Conservation (phyloP, 2,113 vertebrate species). For the Indicator maculatus region DNA sequence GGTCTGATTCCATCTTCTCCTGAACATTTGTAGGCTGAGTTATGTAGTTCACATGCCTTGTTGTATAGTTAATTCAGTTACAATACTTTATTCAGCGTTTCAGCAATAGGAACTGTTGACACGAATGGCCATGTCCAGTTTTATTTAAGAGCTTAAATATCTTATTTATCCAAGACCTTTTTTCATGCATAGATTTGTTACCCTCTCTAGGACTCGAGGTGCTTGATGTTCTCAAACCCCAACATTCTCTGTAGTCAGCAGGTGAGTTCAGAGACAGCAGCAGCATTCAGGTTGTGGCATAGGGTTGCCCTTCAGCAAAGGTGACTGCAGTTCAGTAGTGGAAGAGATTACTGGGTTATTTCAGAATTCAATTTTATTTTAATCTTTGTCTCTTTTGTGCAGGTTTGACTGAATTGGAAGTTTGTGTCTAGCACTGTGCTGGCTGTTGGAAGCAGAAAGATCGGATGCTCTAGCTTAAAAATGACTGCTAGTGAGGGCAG, state of each 20-base stretch:
- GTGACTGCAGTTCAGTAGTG: not conserved
- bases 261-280: not conserved
- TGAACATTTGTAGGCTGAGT: not conserved
- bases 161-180: not conserved
- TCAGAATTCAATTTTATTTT: not conserved
- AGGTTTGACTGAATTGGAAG: not conserved
- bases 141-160: not conserved
- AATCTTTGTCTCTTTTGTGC: not conserved
- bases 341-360: not conserved
- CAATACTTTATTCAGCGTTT: constrained; percentile 1
- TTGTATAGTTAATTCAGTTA: constrained; percentile 6
- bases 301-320: not conserved
- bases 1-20: not conserved
- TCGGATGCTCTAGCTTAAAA: not conserved
- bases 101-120: constrained; percentile 24
- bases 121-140: constrained; percentile 8
- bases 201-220: not conserved
- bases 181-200: not conserved
- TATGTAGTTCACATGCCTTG: not conserved
- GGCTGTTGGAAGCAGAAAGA: not conserved
- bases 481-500: not conserved
- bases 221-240: not conserved
- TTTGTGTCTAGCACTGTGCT: not conserved
- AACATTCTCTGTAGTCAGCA: not conserved
- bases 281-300: not conserved